Base-by-base conservation (phyloP, 2,888 invertebrate species). In the Dichetophora obliterata region DNA sequence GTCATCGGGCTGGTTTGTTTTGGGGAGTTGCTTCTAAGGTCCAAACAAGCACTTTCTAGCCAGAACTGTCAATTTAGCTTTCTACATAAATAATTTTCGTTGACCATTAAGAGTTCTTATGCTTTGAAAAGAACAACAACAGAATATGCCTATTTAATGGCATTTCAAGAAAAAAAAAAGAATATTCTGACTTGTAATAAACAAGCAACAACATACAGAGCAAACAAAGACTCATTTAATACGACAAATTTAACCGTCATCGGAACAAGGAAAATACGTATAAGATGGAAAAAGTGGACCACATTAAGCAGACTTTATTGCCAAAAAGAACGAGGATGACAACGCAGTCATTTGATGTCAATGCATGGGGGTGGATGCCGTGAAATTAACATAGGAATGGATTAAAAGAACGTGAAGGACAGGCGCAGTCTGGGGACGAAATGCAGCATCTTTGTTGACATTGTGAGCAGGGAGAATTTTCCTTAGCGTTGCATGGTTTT, bases 51-150 rank as follows among this genome's bases (percentile, higher is more conserved):
- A 57, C 9, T 57, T 2, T 19, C 22, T 57, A 11, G 24, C 22
- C 11, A 24, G 57, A 14, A 24, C 11, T 27, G 24, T 22, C 57
- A 59, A 27, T 22, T 59, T 27, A 24, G 9, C 24, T 24, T 4
- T 27, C 27, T 6, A 22, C 54, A 8, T 19, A 22, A 22, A 22
- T 27, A 59, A 14, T 9, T 11, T 27, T 59, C 11, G 57, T 27
- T 59, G 57, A 27, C 22, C 57, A 59, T 19, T 59, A 59, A 59
- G 57, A 59, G 24, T 59, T 59, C 57, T 59, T 22, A 59, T 59
- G 24, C 27, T 22, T 54, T 19, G 54, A 6, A 5, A 3, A 14
- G 22, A 24, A 22, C 24, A 59, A 27, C 24, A 59, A 57, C 57
- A 24, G 57, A 19, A 24, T 24, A 24, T 27, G 24, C 57, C n/a